These are phyloP conservation scores for Pteronotus mesoamericanus DNA, from an alignment of 2,797 vertebrate genomes.

Conservation along the genomic window DNA sequence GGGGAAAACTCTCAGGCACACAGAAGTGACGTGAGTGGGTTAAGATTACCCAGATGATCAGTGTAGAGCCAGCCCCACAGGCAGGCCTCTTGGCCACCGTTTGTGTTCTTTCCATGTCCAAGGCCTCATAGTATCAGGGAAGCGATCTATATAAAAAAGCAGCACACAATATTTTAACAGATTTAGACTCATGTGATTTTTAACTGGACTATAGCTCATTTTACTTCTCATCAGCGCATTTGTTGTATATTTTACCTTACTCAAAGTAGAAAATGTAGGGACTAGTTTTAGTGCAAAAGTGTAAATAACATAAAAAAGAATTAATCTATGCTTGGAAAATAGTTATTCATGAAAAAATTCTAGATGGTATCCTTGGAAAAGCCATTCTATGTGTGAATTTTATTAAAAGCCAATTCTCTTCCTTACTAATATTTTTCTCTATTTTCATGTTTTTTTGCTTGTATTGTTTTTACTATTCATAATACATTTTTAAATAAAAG, in stretches of 20 bases:
- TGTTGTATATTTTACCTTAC: neutral
- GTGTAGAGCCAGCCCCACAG: accelerated
- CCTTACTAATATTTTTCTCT: neutral
- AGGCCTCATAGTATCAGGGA: neutral
- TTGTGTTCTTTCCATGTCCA: neutral
- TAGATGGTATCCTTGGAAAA: neutral
- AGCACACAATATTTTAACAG: neutral
- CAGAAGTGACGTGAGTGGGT: neutral
- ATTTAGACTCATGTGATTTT: neutral
- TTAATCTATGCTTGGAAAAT: neutral
- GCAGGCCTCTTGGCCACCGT: neutral
- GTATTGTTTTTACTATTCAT: neutral
- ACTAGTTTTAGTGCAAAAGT: neutral
- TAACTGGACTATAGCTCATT: neutral
- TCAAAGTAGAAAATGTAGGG: neutral
- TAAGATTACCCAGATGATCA: neutral
- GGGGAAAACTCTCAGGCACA: neutral
- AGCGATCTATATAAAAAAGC: neutral
- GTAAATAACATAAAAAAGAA: neutral
- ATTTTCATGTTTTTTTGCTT: neutral
- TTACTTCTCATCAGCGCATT: neutral
- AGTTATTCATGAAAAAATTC: neutral
- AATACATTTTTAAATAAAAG: neutral
- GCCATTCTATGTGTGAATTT: neutral
- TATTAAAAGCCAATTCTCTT: neutral